phyloP scores from a whole-genome alignment of 2,888 invertebrate genomes.

The Geophilus truncorum region DNA sequence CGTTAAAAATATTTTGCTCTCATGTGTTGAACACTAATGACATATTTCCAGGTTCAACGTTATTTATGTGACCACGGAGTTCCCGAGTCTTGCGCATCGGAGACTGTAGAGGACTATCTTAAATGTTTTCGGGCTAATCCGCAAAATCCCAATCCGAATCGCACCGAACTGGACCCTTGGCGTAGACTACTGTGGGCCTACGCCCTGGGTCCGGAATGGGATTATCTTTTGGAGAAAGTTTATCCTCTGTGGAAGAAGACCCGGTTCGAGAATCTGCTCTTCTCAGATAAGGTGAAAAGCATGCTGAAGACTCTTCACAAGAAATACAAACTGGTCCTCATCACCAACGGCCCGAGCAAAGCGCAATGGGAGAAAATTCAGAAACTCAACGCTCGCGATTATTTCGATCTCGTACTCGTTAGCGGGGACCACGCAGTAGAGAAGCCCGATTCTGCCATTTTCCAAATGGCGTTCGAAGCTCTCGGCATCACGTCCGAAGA shows the following conservation, averaged over 20 bases:
- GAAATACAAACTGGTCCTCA: constrained; percentile 69
- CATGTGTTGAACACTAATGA: constrained; percentile 15
- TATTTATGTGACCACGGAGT: constrained; percentile 46
- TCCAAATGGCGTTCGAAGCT: constrained; percentile 67
- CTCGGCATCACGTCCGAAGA: constrained; percentile 67
- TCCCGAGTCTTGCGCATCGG: constrained; percentile 59
- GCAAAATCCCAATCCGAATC: constrained; percentile 63
- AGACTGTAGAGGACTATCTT: constrained; percentile 64
- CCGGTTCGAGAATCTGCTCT: constrained; percentile 68
- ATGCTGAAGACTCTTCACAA: constrained; percentile 61
- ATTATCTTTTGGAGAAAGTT: constrained; percentile 65
- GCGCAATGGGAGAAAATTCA: constrained; percentile 84
- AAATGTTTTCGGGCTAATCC: constrained; percentile 73
- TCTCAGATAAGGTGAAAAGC: constrained; percentile 63
- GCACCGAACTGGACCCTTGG: constrained; percentile 65
- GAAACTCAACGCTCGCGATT: constrained; percentile 40
- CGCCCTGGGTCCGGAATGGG: constrained; percentile 67
- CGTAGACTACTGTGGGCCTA: constrained; percentile 70
- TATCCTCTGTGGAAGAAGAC: constrained; percentile 73
- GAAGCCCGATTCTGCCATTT: constrained; percentile 76
- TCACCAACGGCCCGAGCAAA: constrained; percentile 79
- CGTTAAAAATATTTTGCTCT: neutral
- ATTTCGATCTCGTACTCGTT: constrained; percentile 50
- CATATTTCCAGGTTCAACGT: constrained; percentile 38
- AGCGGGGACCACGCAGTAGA: constrained; percentile 81